Conservation (phyloP, 2,113 vertebrate genomes). For the Amazona vittata region DNA sequence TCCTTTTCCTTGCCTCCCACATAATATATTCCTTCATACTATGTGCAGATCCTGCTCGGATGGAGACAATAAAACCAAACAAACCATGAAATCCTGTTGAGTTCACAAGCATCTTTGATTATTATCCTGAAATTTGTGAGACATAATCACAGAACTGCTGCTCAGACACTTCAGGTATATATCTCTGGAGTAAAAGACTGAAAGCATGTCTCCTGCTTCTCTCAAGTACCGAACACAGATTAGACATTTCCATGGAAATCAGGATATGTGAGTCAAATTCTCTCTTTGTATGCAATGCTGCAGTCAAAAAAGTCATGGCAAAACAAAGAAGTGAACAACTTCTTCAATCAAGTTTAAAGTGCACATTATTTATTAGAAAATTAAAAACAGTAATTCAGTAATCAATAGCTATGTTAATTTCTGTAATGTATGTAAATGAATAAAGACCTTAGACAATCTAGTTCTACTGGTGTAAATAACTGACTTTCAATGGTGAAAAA, state of each 20-base stretch:
- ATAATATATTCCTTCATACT: background rate
- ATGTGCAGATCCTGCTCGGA: background rate
- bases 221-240: background rate
- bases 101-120: background rate
- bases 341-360: background rate
- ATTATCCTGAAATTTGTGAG: background rate
- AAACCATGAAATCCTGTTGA: background rate
- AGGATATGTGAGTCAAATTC: background rate
- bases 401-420: background rate
- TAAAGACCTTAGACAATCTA: background rate
- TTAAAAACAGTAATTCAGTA: background rate
- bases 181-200: background rate
- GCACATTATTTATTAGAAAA: background rate
- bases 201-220: rapidly evolving
- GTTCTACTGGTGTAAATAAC: background rate
- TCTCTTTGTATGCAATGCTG: background rate
- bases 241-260: background rate
- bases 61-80: background rate
- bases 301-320: background rate
- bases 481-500: background rate
- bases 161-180: background rate
- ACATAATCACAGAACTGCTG: background rate
- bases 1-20: background rate
- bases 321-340: background rate
- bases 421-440: background rate